phyloP scores from a whole-genome alignment of 1,140 invertebrate genomes.

The Atta texana region DNA sequence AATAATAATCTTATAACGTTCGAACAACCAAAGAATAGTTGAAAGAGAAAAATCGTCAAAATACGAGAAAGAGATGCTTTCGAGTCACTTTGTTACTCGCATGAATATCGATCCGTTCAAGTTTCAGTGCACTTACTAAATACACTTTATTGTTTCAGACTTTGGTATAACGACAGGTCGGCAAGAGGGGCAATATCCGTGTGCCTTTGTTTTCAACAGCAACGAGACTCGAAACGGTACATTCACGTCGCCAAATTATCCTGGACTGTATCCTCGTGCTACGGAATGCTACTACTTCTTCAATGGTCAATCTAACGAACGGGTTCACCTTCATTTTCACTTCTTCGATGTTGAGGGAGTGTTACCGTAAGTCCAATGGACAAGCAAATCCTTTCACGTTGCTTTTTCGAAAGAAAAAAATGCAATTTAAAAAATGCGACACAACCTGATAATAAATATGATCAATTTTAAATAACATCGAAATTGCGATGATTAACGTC shows the following conservation, averaged over 20 bases:
- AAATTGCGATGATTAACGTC: not conserved
- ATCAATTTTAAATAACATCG: not conserved
- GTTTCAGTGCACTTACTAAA: constrained; percentile 14
- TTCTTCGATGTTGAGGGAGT: constrained; percentile 97
- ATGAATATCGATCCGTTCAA: not conserved
- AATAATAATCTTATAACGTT: constrained; percentile 17
- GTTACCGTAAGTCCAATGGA: constrained; percentile 90
- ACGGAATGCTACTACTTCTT: constrained; percentile 98
- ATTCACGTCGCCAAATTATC: constrained; percentile 97
- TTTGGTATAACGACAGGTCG: constrained; percentile 93
- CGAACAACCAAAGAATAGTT: not conserved
- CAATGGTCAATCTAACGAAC: constrained; percentile 92
- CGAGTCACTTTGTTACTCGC: not conserved
- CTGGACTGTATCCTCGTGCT: constrained; percentile 95
- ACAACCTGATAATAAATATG: not conserved
- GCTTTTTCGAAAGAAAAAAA: not conserved
- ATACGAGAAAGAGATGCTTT: constrained; percentile 20
- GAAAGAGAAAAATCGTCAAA: constrained; percentile 19
- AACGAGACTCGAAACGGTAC: constrained; percentile 92
- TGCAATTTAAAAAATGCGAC: not conserved
- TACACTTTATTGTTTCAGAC: constrained; percentile 86
- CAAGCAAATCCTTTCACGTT: not conserved
- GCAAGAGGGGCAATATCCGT: constrained; percentile 91
- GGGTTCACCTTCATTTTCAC: constrained; percentile 94
- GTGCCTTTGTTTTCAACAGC: constrained; percentile 94